These are phyloP conservation scores for Timema podura DNA, from an alignment of 2,888 invertebrate species.

Conservation along the genomic window DNA sequence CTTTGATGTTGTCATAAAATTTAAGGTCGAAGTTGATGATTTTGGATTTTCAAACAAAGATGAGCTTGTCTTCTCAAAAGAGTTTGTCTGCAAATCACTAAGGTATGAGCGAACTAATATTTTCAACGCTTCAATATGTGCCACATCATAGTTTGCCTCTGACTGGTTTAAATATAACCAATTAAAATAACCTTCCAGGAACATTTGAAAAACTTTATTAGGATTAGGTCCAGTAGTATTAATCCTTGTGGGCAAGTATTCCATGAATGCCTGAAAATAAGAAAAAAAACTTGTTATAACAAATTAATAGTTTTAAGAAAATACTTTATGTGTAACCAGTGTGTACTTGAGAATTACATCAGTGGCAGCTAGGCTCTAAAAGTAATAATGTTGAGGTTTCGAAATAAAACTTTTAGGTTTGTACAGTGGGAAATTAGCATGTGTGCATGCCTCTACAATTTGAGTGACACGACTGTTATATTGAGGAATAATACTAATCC, in stretches of 20 bases:
- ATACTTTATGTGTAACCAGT: no score
- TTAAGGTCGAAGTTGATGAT: neutral
- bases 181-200: conserved; percentile 34
- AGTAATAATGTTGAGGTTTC: no score
- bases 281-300: neutral
- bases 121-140: conserved; percentile 36
- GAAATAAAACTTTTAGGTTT: no score
- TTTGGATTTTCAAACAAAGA: conserved; percentile 1
- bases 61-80: neutral
- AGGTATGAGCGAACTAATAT: conserved; percentile 41
- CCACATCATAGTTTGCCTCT: conserved; percentile 26
- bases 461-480: no score
- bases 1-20: neutral
- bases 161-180: conserved; percentile 21
- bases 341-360: no score
- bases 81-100: conserved; percentile 33
- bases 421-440: no score
- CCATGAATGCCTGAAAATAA: conserved; percentile 54
- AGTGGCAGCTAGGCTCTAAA: no score
- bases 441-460: no score
- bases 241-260: conserved; percentile 62
- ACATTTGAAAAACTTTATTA: conserved; percentile 34
- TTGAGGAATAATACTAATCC: no score
- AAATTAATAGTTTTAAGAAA: no score
- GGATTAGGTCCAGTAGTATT: conserved; percentile 49